These are phyloP conservation scores for Agrypnus murinus DNA, from an alignment of 2,888 invertebrate genomes.

Conservation along the genomic window DNA sequence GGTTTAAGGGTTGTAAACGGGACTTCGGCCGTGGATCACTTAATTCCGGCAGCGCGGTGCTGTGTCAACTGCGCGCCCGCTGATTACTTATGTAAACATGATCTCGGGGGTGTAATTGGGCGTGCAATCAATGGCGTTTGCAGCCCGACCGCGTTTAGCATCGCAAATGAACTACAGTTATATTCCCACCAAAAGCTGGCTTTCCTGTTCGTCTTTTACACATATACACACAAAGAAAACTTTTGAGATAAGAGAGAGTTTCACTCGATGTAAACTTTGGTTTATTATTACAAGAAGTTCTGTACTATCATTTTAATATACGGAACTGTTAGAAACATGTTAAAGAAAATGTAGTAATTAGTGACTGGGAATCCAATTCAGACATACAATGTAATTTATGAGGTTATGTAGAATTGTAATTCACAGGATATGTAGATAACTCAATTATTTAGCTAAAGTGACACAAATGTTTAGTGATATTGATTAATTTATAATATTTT, in stretches of 20 bases:
- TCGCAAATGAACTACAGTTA: slow-evolving; percentile 67
- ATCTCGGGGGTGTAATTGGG: slow-evolving; percentile 72
- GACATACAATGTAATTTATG: no score
- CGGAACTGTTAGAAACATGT: no score
- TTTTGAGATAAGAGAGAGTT: slow-evolving; percentile 1
- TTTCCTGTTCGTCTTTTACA: slow-evolving; percentile 25
- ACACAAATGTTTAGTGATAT: no score
- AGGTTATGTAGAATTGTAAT: no score
- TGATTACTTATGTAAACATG: slow-evolving; percentile 73
- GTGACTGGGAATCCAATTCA: no score
- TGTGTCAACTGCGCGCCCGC: slow-evolving; percentile 69
- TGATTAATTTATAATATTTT: no score
- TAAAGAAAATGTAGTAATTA: no score
- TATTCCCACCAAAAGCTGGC: slow-evolving; percentile 44
- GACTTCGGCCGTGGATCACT: slow-evolving; percentile 66
- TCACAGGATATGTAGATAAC: no score
- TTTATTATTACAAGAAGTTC: no score
- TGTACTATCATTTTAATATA: no score
- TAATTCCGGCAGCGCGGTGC: slow-evolving; percentile 70
- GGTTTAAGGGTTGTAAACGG: slow-evolving; percentile 56
- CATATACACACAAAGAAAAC: no score
- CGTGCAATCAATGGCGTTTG: slow-evolving; percentile 72
- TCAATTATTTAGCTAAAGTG: no score
- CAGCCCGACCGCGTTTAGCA: slow-evolving; percentile 67
- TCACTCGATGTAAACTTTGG: neutral